Evolutionary conservation across 2,113 vertebrate species (phyloP).

Genomic region (Brachirus orientalis): DNA sequence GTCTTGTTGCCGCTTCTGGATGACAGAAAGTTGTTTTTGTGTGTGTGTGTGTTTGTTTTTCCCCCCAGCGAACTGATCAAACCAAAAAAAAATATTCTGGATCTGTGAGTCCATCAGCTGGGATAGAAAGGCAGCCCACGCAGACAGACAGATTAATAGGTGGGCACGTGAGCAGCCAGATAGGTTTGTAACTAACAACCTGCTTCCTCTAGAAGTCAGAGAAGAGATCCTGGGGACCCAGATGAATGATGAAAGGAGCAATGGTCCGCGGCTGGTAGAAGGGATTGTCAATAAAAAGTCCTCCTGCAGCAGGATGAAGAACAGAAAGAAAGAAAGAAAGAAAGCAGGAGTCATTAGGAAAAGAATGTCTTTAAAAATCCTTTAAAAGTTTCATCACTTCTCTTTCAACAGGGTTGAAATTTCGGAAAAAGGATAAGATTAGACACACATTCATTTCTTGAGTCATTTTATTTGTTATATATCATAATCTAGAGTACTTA

Average conservation of each 20-base stretch:
- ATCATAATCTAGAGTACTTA: too few relatives aligned
- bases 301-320: conserved; percentile 90
- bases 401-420: not conserved
- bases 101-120: conserved; percentile 39
- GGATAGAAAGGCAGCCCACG: conserved; percentile 43
- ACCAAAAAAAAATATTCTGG: conserved; percentile 17
- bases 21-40: not conserved
- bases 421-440: not conserved
- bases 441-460: too few relatives aligned
- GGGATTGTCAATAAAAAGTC: conserved; percentile 99
- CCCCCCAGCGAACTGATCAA: conserved; percentile 17
- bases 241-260: conserved; percentile 98
- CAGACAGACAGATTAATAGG: conserved; percentile 44
- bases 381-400: not conserved
- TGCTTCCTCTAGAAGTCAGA: conserved; percentile 98
- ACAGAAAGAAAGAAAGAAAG: conserved; percentile 9
- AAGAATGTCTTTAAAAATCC: not conserved
- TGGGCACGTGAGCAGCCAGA: conserved; percentile 31
- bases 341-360: conserved; percentile 13
- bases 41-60: not conserved
- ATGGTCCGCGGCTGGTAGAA: conserved; percentile 98
- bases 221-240: conserved; percentile 99
- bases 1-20: not conserved
- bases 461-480: too few relatives aligned
- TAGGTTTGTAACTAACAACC: conserved; percentile 73